Evolutionary conservation across 2,888 invertebrate species (phyloP).

Genomic region (Elegia similella): DNA sequence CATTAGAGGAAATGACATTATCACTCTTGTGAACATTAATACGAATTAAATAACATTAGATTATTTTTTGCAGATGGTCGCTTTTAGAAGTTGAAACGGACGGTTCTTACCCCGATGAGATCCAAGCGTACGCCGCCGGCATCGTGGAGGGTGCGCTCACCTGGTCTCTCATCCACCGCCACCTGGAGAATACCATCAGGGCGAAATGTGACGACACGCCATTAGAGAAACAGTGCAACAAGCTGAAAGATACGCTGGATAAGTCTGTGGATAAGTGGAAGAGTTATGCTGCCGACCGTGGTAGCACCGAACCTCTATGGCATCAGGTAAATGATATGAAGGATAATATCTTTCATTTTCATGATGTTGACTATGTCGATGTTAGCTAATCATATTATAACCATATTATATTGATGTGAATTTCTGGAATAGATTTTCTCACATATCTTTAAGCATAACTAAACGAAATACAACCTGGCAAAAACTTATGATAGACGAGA

Average conservation of each 20-base stretch:
- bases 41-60: too few species aligned
- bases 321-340: conserved; percentile 92
- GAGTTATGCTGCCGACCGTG: conserved; percentile 74
- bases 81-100: conserved; percentile 90
- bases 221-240: conserved; percentile 82
- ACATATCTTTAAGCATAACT: too few species aligned
- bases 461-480: too few species aligned
- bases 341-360: too few species aligned
- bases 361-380: too few species aligned
- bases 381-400: too few species aligned
- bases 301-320: conserved; percentile 86
- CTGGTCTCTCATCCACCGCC: conserved; percentile 89
- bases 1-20: too few species aligned
- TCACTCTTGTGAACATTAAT: too few species aligned
- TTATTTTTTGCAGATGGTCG: conserved; percentile 88
- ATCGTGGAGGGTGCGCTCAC: conserved; percentile 91
- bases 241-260: conserved; percentile 83
- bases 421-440: too few species aligned
- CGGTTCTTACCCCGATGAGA: conserved; percentile 86
- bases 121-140: conserved; percentile 94
- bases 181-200: conserved; percentile 87
- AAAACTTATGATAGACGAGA: too few species aligned
- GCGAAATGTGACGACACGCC: conserved; percentile 74
- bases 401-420: too few species aligned
- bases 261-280: conserved; percentile 84